A percentile compares a stretch with the other conserved stretches of the same genome.
Conservation (phyloP, 2,797 vertebrate species). For the Phataginus tricuspis region DNA sequence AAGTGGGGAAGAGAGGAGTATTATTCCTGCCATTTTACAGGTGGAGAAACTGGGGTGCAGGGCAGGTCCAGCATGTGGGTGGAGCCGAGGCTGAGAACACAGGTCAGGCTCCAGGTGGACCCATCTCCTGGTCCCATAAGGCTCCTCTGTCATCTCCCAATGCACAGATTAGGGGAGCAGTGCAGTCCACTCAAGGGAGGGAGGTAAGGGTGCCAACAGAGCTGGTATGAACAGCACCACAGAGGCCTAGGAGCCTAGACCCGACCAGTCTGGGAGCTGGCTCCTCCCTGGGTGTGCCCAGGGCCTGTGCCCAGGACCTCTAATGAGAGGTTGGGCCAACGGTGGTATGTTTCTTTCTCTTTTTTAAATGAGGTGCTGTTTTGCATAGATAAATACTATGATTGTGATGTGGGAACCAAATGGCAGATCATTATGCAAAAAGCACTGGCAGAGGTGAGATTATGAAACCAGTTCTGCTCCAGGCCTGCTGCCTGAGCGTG, state of each 20-base stretch:
- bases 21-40: constrained; percentile 52
- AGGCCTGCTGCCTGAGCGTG: constrained; percentile 79
- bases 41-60: constrained; percentile 58
- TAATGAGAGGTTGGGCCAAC: constrained; percentile 80
- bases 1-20: constrained; percentile 53
- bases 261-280: not conserved
- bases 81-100: constrained; percentile 17
- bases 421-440: constrained; percentile 82
- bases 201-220: not conserved
- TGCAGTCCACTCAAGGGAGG: not conserved
- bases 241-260: not conserved
- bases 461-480: constrained; percentile 81
- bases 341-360: constrained; percentile 62
- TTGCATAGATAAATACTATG: constrained; percentile 83
- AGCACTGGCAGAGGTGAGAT: constrained; percentile 78
- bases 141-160: not conserved
- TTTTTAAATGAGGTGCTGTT: constrained; percentile 79
- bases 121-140: not conserved
- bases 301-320: not conserved
- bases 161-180: not conserved
- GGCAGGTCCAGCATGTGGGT: constrained; percentile 6
- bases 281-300: constrained; percentile 74
- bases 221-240: not conserved
- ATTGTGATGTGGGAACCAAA: constrained; percentile 85
- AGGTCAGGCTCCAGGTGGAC: not conserved